Evolutionary conservation across 2,797 vertebrate genomes (phyloP), one percentile per base, ranked within the genome.

Genomic region (Acestrorhynchus altus): DNA sequence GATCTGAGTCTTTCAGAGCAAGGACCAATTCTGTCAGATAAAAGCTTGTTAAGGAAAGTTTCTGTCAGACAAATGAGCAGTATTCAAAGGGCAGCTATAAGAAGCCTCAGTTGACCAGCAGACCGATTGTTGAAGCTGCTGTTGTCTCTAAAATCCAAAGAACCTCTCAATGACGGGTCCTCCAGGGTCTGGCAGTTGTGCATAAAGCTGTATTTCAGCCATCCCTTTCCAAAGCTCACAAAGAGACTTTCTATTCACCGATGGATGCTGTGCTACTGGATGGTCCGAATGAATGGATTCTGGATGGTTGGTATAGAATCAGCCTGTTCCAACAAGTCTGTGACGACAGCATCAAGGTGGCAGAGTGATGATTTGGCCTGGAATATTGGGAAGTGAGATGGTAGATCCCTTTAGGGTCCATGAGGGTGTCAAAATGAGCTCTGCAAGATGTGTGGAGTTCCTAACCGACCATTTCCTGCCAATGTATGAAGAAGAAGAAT

Each of bases 281-380:
- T 44, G 12, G 26, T 60, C 11, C 54, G 28, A 8, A 59, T 31
- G 44, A 12, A 68, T 47, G 44, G 9, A 57, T 57, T 26, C 49
- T 56, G 39, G 24, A 44, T 59, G 42, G 13, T 40, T 42, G 51
- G 52, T 56, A 47, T 15, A 57, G 15, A 24, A 22, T 2, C 18
- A 42, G 35, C 35, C 2, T 64, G 31, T 64, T 42, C 18, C 35
- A 22, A 20, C 35, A 8, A 22, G 39, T 22, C 61, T 40, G 60
- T n/a, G 59, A 39, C 65, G 16, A 69, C 74, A 63, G 65, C 57
- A 31, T 46, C 39, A n/a, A 47, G 72, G 73, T 63, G 72, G 59
- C 20, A 20, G 60, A 72, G 67, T 67, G 42, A 72, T 83, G 81
- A 59, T 68, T 75, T 75, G 42, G 51, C 68, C 46, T 77, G 52